Evolutionary conservation across 2,888 invertebrate genomes (phyloP), one percentile per base, ranked within the genome.

Genomic region (Sesia apiformis): DNA sequence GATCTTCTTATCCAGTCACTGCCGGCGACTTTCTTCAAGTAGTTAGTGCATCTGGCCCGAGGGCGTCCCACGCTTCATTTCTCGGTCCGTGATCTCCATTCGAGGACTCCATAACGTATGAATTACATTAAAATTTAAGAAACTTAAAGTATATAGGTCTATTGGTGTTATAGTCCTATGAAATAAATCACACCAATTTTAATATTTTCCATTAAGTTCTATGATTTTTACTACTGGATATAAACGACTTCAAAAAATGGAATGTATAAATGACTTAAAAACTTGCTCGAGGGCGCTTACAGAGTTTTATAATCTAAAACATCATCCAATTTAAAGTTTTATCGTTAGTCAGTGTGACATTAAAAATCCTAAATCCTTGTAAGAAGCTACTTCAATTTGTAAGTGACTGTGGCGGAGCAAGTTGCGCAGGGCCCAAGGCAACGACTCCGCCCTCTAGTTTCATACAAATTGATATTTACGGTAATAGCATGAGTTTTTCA

Each of bases 391-490:
- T 81, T 80, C 84, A 83, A 84, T 83, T 85, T 83, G 82, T 81
- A 76, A 77, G 80, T 76, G 76, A 77, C 76, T 78, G 71, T 66
- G 64, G 69, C 74, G 72, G 72, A 65, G 61, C 67, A 80, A 81
- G 76, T 81, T 81, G 72, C 63, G 64, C 72, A 63, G 54, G 63
- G 71, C 70, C 66, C 65, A 62, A 64, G 70, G 72, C 75, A 60
- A 57, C 69, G 70, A 72, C 74, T 73, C 81, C 83, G 74, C 84
- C 84, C 79, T 77, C 83, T 83, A 81, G 87, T 82, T 86, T 81
- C 84, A 86, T 85, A 84, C 84, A 87, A 89, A 89, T 89, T 88
- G 89, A 88, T 89, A 89, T 89, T 89, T 89, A 89, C 87, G 85
- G 81, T 88, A 85, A 89, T 85, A 83, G 86, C 81, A 65, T 61